Conservation (phyloP, 2,797 vertebrate species). For the Amblyopsis hoosieri region DNA sequence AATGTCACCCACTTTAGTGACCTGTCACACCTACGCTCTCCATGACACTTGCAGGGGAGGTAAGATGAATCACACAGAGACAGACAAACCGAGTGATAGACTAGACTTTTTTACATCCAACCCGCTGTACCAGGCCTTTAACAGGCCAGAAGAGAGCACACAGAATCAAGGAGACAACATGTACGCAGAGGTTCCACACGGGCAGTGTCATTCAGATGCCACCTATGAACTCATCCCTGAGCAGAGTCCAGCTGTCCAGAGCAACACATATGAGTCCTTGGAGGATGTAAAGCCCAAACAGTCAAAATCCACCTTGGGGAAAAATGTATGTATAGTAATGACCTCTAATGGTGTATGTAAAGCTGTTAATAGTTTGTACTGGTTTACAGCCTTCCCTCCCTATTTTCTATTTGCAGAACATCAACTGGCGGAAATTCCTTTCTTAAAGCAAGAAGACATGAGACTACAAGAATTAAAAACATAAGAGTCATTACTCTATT, state of each 20-base stretch:
- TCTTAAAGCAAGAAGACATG: constrained; percentile 77
- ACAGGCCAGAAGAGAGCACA: not conserved
- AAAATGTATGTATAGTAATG: constrained; percentile 62
- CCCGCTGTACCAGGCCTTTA: constrained; percentile 58
- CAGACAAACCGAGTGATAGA: not conserved
- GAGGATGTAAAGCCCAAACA: constrained; percentile 58
- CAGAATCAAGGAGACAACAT: constrained; percentile 7
- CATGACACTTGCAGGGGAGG: constrained; percentile 14
- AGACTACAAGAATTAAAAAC: constrained; percentile 2
- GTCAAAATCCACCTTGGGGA: constrained; percentile 46
- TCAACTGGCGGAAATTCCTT: constrained; percentile 76
- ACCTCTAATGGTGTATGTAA: too few species aligned
- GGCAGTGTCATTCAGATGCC: constrained; percentile 16
- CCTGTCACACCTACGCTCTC: constrained; percentile 50
- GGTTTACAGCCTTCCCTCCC: not conserved
- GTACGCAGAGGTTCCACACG: constrained; percentile 53
- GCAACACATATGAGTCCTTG: constrained; percentile 59
- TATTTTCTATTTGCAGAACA: constrained; percentile 69
- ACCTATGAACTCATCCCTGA: constrained; percentile 56
- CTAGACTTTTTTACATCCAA: constrained; percentile 37
- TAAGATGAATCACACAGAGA: not conserved
- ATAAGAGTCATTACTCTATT: not conserved
- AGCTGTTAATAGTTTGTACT: not conserved
- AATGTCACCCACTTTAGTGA: constrained; percentile 26
- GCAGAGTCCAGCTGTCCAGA: not conserved